Evolutionary conservation across 2,888 invertebrate genomes (phyloP).

Genomic region (Sesia apiformis): DNA sequence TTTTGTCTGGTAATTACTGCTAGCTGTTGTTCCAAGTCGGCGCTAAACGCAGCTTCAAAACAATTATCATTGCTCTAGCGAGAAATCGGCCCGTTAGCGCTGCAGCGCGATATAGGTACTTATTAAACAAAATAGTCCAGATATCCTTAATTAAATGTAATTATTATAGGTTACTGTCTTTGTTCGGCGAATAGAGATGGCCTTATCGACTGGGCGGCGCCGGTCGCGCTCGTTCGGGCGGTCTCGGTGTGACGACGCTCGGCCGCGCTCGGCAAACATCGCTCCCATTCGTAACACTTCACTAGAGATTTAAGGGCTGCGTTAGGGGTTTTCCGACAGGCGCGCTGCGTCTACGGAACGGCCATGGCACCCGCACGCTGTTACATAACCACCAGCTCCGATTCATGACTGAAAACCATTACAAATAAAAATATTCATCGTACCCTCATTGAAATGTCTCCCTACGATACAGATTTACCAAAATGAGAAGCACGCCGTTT

Average conservation of each 20-base stretch:
- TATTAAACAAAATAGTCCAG: slow-evolving; percentile 56
- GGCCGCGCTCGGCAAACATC: slow-evolving; percentile 40
- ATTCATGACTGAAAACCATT: slow-evolving; percentile 21
- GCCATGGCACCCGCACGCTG: slow-evolving; percentile 34
- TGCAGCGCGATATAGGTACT: slow-evolving; percentile 39
- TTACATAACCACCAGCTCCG: slow-evolving; percentile 34
- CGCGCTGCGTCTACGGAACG: slow-evolving; percentile 40
- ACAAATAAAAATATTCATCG: slow-evolving; percentile 1
- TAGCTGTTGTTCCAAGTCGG: too few species aligned
- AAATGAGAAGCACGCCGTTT: background rate
- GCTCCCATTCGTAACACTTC: slow-evolving; percentile 32
- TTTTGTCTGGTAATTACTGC: too few species aligned
- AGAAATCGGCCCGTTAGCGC: slow-evolving; percentile 28
- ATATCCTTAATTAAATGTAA: slow-evolving; percentile 70
- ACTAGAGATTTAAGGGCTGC: slow-evolving; percentile 69
- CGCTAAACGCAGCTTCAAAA: slow-evolving; percentile 4
- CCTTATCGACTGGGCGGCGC: slow-evolving; percentile 75
- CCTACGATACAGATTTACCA: background rate
- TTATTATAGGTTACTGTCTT: slow-evolving; percentile 73
- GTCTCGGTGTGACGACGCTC: slow-evolving; percentile 35
- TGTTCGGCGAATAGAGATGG: slow-evolving; percentile 68
- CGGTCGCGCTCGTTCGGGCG: slow-evolving; percentile 51
- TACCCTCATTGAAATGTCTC: background rate
- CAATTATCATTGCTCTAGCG: slow-evolving; percentile 20
- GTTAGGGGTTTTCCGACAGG: slow-evolving; percentile 50